Conservation (phyloP, 2,797 vertebrate genomes). For the Alosa sapidissima region DNA sequence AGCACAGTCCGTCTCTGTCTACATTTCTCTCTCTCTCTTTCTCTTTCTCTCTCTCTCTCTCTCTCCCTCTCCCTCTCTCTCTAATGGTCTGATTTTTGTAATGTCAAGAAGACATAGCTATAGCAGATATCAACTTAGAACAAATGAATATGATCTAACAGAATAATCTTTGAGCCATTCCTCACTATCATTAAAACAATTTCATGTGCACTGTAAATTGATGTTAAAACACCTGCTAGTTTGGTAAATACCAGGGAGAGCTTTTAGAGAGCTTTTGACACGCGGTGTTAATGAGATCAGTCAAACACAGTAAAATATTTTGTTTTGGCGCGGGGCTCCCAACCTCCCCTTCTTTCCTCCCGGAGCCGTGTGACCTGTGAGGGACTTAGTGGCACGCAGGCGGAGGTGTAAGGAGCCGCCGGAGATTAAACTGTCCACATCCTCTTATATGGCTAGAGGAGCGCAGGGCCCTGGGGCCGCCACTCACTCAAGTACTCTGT, state of each 20-base stretch:
- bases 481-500: constrained; percentile 73
- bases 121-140: neutral
- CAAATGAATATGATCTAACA: neutral
- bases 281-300: neutral
- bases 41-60: neutral
- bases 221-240: neutral
- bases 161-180: neutral
- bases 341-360: neutral
- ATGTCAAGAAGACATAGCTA: neutral
- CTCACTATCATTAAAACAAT: neutral
- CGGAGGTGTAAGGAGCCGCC: constrained; percentile 30
- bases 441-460: constrained; percentile 69
- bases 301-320: neutral
- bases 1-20: neutral
- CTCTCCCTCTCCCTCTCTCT: neutral
- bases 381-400: neutral
- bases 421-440: constrained; percentile 52
- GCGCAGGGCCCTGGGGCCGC: constrained; percentile 62
- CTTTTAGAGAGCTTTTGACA: neutral
- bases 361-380: neutral
- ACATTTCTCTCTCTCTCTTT: neutral
- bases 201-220: neutral
- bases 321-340: neutral
- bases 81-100: no score
- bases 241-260: no score